Evolutionary conservation across 2,113 vertebrate genomes (phyloP).

Genomic region (Cnemophilus loriae): DNA sequence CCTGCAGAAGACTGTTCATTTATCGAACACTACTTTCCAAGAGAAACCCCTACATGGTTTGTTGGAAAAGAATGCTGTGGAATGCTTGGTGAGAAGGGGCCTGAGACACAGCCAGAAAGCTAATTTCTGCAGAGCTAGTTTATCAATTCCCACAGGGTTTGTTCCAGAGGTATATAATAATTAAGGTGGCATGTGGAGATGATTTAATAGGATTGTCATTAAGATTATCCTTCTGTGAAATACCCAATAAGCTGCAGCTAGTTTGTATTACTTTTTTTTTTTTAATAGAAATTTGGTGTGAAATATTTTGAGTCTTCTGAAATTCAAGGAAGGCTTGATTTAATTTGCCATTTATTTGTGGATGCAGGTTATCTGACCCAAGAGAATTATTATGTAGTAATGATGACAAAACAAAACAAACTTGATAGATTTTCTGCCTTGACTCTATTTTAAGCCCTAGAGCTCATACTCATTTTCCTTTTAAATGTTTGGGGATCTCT

Average conservation of each 20-base stretch:
- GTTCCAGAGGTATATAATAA: background rate
- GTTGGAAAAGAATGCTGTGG: background rate
- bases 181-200: background rate
- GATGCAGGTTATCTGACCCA: background rate
- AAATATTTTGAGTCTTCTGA: background rate
- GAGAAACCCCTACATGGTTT: background rate
- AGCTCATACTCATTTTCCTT: background rate
- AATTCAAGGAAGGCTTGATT: background rate
- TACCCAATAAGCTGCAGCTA: background rate
- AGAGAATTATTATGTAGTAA: background rate
- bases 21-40: background rate
- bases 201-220: slow-evolving; percentile 26
- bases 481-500: background rate
- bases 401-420: background rate
- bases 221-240: slow-evolving; percentile 13
- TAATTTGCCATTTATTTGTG: background rate
- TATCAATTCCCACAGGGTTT: background rate
- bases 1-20: background rate
- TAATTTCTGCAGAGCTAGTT: background rate
- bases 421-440: background rate
- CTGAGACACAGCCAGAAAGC: background rate
- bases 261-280: background rate
- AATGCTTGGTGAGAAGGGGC: background rate
- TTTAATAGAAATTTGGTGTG: background rate
- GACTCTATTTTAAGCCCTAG: background rate